phyloP scores from a whole-genome alignment of 2,797 vertebrate genomes.

The Peromyscus melanophrys region DNA sequence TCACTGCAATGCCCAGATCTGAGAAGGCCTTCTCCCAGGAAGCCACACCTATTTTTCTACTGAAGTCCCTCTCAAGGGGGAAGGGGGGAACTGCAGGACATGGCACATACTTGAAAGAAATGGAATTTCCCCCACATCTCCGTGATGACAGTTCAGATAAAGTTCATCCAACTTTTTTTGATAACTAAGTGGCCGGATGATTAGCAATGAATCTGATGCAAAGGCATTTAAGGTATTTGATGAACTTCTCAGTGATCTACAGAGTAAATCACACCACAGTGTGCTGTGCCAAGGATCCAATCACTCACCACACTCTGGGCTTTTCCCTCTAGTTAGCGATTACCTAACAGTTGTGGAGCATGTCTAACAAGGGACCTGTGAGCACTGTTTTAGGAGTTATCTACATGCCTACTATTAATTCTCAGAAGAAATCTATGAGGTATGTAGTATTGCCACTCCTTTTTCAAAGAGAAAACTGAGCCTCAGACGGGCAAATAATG shows the following conservation, averaged over 20 bases:
- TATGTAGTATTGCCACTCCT: not conserved
- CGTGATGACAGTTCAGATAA: conserved; percentile 56
- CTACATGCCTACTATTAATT: not conserved
- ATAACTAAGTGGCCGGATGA: conserved; percentile 30
- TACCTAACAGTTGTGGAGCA: not conserved
- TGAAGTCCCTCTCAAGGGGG: conserved; percentile 51
- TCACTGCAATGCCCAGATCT: not conserved
- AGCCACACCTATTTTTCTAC: conserved; percentile 47
- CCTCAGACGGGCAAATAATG: not conserved
- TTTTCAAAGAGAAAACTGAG: not conserved
- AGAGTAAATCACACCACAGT: conserved; percentile 8
- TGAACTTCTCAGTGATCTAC: conserved; percentile 18
- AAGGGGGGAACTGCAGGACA: not conserved
- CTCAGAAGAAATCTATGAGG: not conserved
- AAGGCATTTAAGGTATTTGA: conserved; percentile 61
- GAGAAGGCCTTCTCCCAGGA: conserved; percentile 60
- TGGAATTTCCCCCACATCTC: conserved; percentile 39
- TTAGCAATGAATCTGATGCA: conserved; percentile 49
- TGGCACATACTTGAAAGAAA: conserved; percentile 10
- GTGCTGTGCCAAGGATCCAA: not conserved
- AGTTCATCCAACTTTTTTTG: conserved; percentile 62
- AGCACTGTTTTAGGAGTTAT: not conserved
- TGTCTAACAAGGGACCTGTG: not conserved
- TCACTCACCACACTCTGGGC: not conserved
- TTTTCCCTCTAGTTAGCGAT: not conserved